Evolutionary conservation across 2,797 vertebrate species (phyloP).

Genomic region (Betta splendens): DNA sequence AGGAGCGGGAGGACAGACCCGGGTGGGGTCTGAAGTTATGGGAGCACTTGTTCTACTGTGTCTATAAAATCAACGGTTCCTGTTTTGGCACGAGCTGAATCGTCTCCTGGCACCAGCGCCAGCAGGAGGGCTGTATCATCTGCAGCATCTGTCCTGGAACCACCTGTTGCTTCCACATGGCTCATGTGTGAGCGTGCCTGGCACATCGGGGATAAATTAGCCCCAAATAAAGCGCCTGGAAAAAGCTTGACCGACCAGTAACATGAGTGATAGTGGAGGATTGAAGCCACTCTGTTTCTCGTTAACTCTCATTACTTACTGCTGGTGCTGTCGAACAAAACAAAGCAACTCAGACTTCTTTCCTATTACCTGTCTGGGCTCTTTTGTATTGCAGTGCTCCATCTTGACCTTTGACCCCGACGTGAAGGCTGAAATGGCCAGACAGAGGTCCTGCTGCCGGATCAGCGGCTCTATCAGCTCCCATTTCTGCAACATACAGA

Average conservation of each 20-base stretch:
- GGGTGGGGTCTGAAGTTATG: constrained; percentile 22
- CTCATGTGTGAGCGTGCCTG: constrained; percentile 6
- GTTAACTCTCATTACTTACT: constrained; percentile 9
- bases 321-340: not conserved
- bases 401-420: constrained; percentile 89
- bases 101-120: constrained; percentile 7
- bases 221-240: constrained; percentile 22
- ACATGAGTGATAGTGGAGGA: constrained; percentile 23
- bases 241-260: constrained; percentile 5
- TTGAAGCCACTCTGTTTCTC: constrained; percentile 5
- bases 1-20: constrained; percentile 1
- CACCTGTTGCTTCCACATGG: constrained; percentile 4
- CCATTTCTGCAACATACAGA: constrained; percentile 85
- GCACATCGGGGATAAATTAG: constrained; percentile 14
- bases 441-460: constrained; percentile 93
- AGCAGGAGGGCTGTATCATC: constrained; percentile 1
- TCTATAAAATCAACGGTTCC: constrained; percentile 18
- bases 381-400: constrained; percentile 90
- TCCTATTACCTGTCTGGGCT: constrained; percentile 90
- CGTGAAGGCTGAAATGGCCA: constrained; percentile 89
- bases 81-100: constrained; percentile 5
- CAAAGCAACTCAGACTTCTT: no score
- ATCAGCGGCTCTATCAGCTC: constrained; percentile 91
- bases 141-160: constrained; percentile 19
- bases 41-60: constrained; percentile 34